These are phyloP conservation scores for Phyllostomus discolor DNA, from an alignment of 2,113 vertebrate genomes.

Conservation along the genomic window DNA sequence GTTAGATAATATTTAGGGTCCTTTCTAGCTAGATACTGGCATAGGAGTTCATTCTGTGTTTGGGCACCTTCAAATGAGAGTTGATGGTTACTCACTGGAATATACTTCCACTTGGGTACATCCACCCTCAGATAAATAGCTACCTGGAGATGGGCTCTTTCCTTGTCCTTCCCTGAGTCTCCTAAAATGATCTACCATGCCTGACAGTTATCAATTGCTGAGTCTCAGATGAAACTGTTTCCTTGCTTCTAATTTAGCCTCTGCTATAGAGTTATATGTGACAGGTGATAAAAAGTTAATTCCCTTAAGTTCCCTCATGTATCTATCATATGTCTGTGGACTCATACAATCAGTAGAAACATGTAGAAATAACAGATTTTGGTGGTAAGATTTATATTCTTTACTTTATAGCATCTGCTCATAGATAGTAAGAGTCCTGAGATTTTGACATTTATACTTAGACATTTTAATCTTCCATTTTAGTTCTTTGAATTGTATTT, in stretches of 20 bases:
- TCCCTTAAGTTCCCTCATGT: neutral
- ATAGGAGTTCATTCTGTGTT: neutral
- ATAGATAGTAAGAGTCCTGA: neutral
- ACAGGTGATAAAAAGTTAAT: conserved; percentile 15
- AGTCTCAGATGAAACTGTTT: neutral
- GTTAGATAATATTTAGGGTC: neutral
- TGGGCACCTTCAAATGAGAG: neutral
- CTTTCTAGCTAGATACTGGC: neutral
- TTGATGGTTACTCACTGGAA: neutral
- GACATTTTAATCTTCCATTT: neutral
- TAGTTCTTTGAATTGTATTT: neutral
- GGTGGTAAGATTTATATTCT: neutral
- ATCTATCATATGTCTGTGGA: neutral
- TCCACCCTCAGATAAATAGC: neutral
- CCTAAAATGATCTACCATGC: neutral
- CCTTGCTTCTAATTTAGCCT: conserved; percentile 28
- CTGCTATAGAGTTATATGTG: neutral
- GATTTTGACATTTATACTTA: neutral
- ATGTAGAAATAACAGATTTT: neutral
- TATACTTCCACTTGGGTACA: neutral
- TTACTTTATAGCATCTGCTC: neutral
- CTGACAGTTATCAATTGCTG: neutral
- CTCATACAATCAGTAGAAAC: neutral
- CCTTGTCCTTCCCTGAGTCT: neutral
- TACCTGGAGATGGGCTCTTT: neutral